Percentiles rank a stretch among this genome's conserved stretches.
Conservation (phyloP, 2,113 vertebrate genomes). For the Daboia siamensis region DNA sequence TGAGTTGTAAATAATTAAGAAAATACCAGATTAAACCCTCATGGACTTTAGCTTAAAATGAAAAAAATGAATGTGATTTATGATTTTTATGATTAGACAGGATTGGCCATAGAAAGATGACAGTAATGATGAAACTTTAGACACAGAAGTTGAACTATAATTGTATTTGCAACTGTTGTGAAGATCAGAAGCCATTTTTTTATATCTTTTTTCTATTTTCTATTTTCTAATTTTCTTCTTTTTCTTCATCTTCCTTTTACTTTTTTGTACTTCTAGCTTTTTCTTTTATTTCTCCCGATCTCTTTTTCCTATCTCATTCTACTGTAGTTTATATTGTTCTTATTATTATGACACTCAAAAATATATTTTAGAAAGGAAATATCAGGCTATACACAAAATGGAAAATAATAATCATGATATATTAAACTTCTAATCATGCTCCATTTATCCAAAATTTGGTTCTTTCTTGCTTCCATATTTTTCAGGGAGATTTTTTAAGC, state of each 20-base stretch:
- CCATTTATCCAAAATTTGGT: neutral
- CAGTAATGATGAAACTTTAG: neutral
- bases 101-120: neutral
- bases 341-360: neutral
- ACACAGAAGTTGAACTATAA: neutral
- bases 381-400: neutral
- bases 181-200: neutral
- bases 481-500: neutral
- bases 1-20: neutral
- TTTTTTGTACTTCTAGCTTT: neutral
- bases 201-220: neutral
- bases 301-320: neutral
- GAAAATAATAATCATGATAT: neutral
- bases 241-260: neutral
- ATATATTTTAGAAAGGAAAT: neutral
- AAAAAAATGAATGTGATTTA: neutral
- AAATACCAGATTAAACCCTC: neutral
- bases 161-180: neutral
- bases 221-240: neutral
- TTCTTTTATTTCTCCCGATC: neutral
- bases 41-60: neutral
- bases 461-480: neutral
- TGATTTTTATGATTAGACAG: neutral
- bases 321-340: neutral
- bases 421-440: neutral